These are phyloP conservation scores for Gavia stellata DNA, from an alignment of 2,113 vertebrate species.

Conservation along the genomic window DNA sequence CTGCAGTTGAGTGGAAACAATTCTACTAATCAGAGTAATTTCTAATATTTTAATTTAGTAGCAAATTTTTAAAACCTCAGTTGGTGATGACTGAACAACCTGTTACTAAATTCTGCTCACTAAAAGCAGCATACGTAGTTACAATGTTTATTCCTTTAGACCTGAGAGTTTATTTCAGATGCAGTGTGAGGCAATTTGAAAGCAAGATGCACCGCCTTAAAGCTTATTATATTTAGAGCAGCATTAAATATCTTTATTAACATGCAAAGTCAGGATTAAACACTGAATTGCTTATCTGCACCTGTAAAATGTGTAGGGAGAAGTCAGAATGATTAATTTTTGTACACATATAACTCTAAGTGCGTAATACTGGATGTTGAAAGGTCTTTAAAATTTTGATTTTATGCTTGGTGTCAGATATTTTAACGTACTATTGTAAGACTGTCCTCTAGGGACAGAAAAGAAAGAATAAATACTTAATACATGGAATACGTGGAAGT, in stretches of 20 bases:
- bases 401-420: not conserved
- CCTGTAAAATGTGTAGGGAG: not conserved
- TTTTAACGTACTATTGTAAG: not conserved
- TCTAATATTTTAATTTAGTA: not conserved
- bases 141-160: not conserved
- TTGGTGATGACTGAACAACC: not conserved
- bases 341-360: not conserved
- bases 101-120: not conserved
- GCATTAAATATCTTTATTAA: not conserved
- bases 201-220: not conserved
- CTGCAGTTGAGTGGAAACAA: not conserved
- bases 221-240: not conserved
- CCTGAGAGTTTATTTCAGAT: not conserved
- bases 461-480: not conserved
- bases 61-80: not conserved
- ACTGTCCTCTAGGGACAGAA: not conserved
- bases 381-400: not conserved
- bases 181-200: not conserved
- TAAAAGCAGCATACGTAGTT: not conserved
- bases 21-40: not conserved
- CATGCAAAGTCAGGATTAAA: not conserved
- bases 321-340: not conserved
- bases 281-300: not conserved
- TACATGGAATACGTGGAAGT: not conserved
- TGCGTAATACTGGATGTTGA: not conserved